Evolutionary conservation across 2,797 vertebrate genomes (phyloP).

Genomic region (Propithecus deckenii): DNA sequence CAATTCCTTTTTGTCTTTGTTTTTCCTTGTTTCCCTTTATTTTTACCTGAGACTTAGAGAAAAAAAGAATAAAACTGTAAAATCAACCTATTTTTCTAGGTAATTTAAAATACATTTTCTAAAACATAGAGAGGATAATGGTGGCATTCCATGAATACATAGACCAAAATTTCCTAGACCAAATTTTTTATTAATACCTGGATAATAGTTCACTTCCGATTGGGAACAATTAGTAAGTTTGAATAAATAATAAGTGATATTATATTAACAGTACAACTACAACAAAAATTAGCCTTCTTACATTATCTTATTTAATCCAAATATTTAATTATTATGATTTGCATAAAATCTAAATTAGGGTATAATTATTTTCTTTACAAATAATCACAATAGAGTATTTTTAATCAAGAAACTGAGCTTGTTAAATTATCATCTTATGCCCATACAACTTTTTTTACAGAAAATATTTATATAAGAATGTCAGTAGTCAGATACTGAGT

Average conservation of each 20-base stretch:
- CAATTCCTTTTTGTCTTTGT: constrained; percentile 21
- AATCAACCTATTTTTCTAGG: background rate
- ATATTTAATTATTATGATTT: constrained; percentile 21
- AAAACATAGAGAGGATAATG: background rate
- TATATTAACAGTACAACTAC: background rate
- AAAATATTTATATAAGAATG: background rate
- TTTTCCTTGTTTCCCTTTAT: background rate
- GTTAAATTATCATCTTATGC: background rate
- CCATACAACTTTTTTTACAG: background rate
- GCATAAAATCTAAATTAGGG: background rate
- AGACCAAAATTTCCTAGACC: background rate
- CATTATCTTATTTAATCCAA: background rate
- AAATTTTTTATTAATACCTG: background rate
- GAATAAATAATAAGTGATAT: background rate
- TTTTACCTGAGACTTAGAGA: background rate
- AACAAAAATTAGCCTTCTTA: background rate
- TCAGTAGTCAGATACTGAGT: background rate
- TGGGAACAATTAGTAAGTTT: background rate
- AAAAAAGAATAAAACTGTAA: background rate
- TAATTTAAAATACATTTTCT: constrained; percentile 17
- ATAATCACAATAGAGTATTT: background rate
- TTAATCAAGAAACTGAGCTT: background rate
- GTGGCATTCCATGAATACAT: background rate
- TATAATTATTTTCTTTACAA: constrained; percentile 14
- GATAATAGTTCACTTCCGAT: background rate